A percentile compares a stretch with the other conserved stretches of the same genome.
phyloP scores from a whole-genome alignment of 2,888 invertebrate genomes.

The Callimorpha dominula region DNA sequence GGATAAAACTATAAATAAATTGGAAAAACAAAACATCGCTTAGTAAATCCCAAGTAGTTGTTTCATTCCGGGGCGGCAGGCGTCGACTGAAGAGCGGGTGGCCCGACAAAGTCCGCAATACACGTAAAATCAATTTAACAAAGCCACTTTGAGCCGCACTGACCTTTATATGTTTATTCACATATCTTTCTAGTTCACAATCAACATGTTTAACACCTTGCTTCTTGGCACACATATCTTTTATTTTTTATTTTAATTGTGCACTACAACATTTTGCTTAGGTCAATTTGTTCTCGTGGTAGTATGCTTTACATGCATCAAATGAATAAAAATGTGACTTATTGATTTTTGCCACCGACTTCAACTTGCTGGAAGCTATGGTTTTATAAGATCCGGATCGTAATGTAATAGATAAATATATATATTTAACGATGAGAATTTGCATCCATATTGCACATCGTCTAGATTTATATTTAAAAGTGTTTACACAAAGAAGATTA shows the following conservation, averaged over 20 bases:
- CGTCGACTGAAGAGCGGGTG: slow-evolving; percentile 62
- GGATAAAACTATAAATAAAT: slow-evolving; percentile 42
- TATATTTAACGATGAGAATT: too few relatives aligned
- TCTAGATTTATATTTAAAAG: too few relatives aligned
- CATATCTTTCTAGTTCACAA: slow-evolving; percentile 42
- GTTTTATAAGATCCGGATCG: too few relatives aligned
- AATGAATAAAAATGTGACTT: not conserved
- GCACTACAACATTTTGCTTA: not conserved
- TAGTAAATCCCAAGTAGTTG: slow-evolving; percentile 68
- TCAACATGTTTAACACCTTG: slow-evolving; percentile 11
- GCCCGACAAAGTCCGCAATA: slow-evolving; percentile 74
- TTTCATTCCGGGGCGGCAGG: slow-evolving; percentile 55
- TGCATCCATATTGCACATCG: too few relatives aligned
- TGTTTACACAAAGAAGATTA: too few relatives aligned
- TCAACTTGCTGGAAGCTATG: too few relatives aligned
- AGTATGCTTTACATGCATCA: not conserved
- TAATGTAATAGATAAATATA: too few relatives aligned
- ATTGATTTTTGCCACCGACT: not conserved
- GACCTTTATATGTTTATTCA: slow-evolving; percentile 73
- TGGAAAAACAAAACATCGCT: slow-evolving; percentile 59
- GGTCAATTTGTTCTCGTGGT: not conserved
- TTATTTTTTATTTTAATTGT: too few relatives aligned
- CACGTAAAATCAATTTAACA: slow-evolving; percentile 86
- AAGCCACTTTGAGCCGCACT: slow-evolving; percentile 79
- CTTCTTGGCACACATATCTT: not conserved